Evolutionary conservation across 2,113 vertebrate species (phyloP).

Genomic region (Crotalus tigris): DNA sequence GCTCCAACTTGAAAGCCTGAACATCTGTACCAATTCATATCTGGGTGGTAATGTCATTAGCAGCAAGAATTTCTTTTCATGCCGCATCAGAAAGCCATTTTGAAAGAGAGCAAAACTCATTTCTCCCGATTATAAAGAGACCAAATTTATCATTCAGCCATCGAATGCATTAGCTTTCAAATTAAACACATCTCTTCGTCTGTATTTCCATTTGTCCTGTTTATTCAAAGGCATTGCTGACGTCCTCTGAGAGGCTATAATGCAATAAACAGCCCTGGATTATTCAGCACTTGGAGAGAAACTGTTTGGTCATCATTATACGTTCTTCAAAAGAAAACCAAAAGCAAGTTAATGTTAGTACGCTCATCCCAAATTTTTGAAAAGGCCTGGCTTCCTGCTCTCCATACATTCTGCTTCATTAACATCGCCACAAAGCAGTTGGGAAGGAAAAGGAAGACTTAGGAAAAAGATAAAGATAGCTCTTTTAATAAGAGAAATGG

Average conservation of each 20-base stretch:
- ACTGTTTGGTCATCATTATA: slow-evolving; percentile 34
- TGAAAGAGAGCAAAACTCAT: slow-evolving; percentile 36
- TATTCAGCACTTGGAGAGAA: slow-evolving; percentile 50
- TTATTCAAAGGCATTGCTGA: slow-evolving; percentile 58
- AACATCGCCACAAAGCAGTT: slow-evolving; percentile 11
- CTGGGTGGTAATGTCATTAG: not conserved
- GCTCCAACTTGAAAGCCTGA: not conserved
- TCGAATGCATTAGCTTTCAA: slow-evolving; percentile 10
- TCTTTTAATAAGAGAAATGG: not conserved
- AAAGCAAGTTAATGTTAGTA: slow-evolving; percentile 19
- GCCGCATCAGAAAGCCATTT: not conserved
- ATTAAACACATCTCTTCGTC: not conserved
- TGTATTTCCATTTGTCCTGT: slow-evolving; percentile 30
- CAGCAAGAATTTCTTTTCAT: not conserved
- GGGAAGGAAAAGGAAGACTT: not conserved
- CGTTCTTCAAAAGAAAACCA: slow-evolving; percentile 32
- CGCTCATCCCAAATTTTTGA: slow-evolving; percentile 47
- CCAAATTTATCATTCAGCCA: slow-evolving; percentile 31
- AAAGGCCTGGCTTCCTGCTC: not conserved
- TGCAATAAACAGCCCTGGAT: slow-evolving; percentile 48
- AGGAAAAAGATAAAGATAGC: not conserved
- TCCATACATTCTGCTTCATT: slow-evolving; percentile 19
- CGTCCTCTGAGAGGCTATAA: slow-evolving; percentile 42
- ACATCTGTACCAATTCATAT: not conserved
- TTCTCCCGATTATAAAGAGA: slow-evolving; percentile 27